Conservation (phyloP, 2,797 vertebrate species). For the Rhinogobio ventralis region DNA sequence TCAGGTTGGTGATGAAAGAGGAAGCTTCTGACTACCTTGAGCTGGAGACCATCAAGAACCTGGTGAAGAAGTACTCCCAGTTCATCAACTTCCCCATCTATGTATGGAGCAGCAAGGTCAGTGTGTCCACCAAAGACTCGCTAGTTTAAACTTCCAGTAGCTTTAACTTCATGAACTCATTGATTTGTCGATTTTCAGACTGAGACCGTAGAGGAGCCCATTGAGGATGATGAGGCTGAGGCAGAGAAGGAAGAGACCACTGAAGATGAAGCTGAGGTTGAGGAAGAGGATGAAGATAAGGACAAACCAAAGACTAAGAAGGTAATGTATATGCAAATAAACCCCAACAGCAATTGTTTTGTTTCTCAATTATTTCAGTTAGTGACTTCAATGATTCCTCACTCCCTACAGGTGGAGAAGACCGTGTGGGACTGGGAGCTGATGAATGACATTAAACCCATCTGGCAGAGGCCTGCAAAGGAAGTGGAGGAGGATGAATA, state of each 20-base stretch:
- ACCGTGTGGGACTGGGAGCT: slow-evolving; percentile 99
- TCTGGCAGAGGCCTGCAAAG: slow-evolving; percentile 96
- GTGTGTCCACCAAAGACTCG: neutral
- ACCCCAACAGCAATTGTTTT: neutral
- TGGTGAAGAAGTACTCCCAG: slow-evolving; percentile 96
- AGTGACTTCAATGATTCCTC: neutral
- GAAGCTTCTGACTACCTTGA: slow-evolving; percentile 98
- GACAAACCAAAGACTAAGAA: slow-evolving; percentile 97
- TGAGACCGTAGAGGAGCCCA: slow-evolving; percentile 94
- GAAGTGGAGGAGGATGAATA: slow-evolving; percentile 98
- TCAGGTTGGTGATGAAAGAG: slow-evolving; percentile 94
- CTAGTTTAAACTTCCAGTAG: neutral
- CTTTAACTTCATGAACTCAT: neutral
- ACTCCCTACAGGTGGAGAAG: slow-evolving; percentile 88
- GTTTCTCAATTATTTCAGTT: no score
- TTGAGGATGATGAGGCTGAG: slow-evolving; percentile 93
- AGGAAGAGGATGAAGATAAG: slow-evolving; percentile 90
- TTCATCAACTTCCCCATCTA: slow-evolving; percentile 99
- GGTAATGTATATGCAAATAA: slow-evolving; percentile 67
- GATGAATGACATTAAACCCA: slow-evolving; percentile 99
- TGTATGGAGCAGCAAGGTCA: slow-evolving; percentile 98
- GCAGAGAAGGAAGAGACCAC: slow-evolving; percentile 90
- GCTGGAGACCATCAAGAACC: slow-evolving; percentile 96
- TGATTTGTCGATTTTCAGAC: slow-evolving; percentile 77
- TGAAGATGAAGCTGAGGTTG: slow-evolving; percentile 94